Conservation (phyloP, 2,113 vertebrate species). For the Gyps fulvus region DNA sequence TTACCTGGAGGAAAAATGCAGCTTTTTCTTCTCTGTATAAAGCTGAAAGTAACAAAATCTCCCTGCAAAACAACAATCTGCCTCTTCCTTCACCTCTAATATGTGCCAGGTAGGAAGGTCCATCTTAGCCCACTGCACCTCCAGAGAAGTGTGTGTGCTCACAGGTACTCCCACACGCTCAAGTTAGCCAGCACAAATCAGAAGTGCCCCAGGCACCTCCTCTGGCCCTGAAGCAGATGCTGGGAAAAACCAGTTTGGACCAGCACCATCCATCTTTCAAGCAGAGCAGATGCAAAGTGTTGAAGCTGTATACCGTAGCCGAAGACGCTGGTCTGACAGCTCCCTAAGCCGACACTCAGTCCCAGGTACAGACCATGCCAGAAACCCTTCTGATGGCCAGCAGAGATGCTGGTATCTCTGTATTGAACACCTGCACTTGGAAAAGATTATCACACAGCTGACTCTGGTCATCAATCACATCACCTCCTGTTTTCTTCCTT, state of each 20-base stretch:
- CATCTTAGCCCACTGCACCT: not conserved
- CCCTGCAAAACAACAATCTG: not conserved
- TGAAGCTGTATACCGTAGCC: not conserved
- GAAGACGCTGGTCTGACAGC: rapidly evolving
- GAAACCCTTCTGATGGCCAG: not conserved
- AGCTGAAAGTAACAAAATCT: not conserved
- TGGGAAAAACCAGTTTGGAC: not conserved
- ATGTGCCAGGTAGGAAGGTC: not conserved
- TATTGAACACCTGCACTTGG: not conserved
- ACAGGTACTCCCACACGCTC: rapidly evolving
- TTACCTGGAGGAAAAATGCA: not conserved
- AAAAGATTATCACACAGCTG: not conserved
- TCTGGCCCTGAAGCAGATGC: not conserved
- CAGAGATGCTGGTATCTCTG: not conserved
- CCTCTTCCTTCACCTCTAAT: not conserved
- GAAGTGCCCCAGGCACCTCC: not conserved
- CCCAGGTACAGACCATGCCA: not conserved
- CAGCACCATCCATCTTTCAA: not conserved
- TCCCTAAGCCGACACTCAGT: not conserved
- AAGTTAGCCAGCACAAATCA: not conserved
- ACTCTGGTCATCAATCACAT: not conserved
- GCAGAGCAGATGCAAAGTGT: not conserved
- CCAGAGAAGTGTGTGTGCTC: rapidly evolving
- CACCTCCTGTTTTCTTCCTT: not conserved
- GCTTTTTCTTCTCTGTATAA: not conserved